Evolutionary conservation across 30 jellyfish, hydroid and myxozoan genomes (phyloP).

Genomic region (Calvadosia cruxmelitensis): DNA sequence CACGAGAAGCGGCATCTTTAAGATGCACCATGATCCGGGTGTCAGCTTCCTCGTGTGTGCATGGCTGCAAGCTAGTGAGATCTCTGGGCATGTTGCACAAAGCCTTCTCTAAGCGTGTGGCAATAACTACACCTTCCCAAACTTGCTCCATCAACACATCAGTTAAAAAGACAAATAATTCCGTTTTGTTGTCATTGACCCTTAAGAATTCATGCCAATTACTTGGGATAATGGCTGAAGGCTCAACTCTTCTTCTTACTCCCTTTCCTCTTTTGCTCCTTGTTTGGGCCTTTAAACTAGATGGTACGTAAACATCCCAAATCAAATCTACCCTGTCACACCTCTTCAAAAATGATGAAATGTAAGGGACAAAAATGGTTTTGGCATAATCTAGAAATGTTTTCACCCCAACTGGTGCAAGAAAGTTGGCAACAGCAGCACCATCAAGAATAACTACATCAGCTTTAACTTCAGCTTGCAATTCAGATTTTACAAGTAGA

Average conservation of each 20-base stretch:
- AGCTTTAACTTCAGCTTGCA: constrained; percentile 12
- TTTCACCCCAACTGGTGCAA: constrained; percentile 4
- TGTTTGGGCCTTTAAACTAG: constrained; percentile 15
- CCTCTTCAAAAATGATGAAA: too few relatives aligned
- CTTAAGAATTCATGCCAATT: constrained; percentile 51
- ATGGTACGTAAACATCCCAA: constrained; percentile 17
- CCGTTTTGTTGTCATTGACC: constrained; percentile 36
- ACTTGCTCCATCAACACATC: background rate
- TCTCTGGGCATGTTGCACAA: constrained; percentile 4
- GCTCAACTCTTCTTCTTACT: constrained; percentile 8
- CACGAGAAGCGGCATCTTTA: constrained; percentile 4
- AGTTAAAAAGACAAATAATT: constrained; percentile 41
- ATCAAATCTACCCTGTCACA: constrained; percentile 26
- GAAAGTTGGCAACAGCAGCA: constrained; percentile 31
- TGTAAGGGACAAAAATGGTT: constrained; percentile 1
- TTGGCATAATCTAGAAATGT: constrained; percentile 22
- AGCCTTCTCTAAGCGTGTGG: background rate
- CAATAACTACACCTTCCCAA: constrained; percentile 1
- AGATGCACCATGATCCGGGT: constrained; percentile 21
- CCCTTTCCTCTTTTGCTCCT: constrained; percentile 31
- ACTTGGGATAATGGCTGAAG: constrained; percentile 13
- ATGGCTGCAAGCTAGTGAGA: constrained; percentile 7
- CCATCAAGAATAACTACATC: constrained; percentile 23
- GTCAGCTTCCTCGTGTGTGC: constrained; percentile 27
- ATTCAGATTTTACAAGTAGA: too few relatives aligned